Base-by-base conservation (phyloP, 2,888 invertebrate species). In the Listrodromus nycthemerus region DNA sequence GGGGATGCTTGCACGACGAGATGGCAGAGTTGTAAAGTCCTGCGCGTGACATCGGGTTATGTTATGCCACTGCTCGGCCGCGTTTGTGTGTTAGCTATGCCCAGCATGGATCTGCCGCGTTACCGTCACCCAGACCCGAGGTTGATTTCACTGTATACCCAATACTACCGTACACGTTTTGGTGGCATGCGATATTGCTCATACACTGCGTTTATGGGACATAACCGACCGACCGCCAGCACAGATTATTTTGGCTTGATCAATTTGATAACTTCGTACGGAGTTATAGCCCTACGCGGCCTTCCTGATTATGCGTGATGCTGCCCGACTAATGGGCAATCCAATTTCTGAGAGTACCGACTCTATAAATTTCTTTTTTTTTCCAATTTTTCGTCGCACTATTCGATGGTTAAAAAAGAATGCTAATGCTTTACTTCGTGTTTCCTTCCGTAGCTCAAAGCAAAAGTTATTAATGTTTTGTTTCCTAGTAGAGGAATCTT, bases 191-290 rank as follows among this genome's bases (percentile, higher is more conserved):
- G 90, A 90, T 92, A 92, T 92, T 92, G 91, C 92, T 92, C 92
- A 86, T 93, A 91, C 90, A 85, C 91, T 89, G 92, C 93, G 92
- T 93, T 93, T 93, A 93, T 93, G 93, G 93, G 90, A 89, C 92
- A 93, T 93, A 93, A 93, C 92, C 91, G 91, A 89, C 85, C 87
- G 90, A 88, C 85, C 90, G 90, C 90, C 90, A 89, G 91, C 90
- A 90, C 91, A 92, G 93, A 93, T 93, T 93, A 93, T 93, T 93
- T 93, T 91, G 90, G 92, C 91, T 91, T 93, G 93, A 93, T 93
- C 93, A 93, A 92, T 93, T 93, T 93, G 93, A 93, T 93, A 93
- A 93, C 92, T 92, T 90, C 88, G 88, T 88, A 89, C 87, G 86
- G 78, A 84, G 92, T 91, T 91, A 92, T 89, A 55, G 84, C 71